Evolutionary conservation across 2,888 invertebrate species (phyloP).

Genomic region (Acrocyrtus sp.): DNA sequence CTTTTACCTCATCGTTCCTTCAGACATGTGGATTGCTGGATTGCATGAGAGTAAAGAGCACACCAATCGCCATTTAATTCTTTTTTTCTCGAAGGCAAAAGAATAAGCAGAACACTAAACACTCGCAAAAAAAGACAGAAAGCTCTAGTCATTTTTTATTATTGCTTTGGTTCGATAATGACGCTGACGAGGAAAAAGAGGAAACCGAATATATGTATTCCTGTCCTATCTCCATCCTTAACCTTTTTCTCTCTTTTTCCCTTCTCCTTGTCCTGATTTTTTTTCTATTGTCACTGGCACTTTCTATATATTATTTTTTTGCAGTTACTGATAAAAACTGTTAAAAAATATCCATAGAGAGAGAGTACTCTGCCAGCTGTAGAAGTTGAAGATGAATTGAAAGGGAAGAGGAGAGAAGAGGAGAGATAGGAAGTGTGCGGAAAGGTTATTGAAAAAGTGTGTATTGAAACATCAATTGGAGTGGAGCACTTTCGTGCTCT

Average conservation of each 20-base stretch:
- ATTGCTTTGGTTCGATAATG: constrained; percentile 13
- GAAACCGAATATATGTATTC: constrained; percentile 13
- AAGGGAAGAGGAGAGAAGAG: background rate
- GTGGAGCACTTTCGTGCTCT: background rate
- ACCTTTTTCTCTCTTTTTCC: constrained; percentile 9
- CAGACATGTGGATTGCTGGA: too few species aligned
- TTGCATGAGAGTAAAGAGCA: too few species aligned
- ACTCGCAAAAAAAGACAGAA: background rate
- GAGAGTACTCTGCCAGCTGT: background rate
- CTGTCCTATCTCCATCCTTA: background rate
- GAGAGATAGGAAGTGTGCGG: background rate
- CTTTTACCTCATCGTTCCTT: too few species aligned
- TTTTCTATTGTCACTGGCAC: constrained; percentile 5
- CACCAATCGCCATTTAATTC: too few species aligned
- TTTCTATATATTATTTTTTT: background rate
- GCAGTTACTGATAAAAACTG: background rate
- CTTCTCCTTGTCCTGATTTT: constrained; percentile 19
- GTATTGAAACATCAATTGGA: constrained; percentile 7
- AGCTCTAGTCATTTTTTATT: background rate
- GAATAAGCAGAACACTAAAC: too few species aligned
- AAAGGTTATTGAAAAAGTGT: constrained; percentile 15
- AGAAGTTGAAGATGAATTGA: background rate
- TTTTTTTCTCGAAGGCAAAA: too few species aligned
- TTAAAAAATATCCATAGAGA: background rate
- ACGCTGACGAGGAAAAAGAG: constrained; percentile 2